phyloP scores from a whole-genome alignment of 2,113 vertebrate genomes.

The Sakesphorus luctuosus region DNA sequence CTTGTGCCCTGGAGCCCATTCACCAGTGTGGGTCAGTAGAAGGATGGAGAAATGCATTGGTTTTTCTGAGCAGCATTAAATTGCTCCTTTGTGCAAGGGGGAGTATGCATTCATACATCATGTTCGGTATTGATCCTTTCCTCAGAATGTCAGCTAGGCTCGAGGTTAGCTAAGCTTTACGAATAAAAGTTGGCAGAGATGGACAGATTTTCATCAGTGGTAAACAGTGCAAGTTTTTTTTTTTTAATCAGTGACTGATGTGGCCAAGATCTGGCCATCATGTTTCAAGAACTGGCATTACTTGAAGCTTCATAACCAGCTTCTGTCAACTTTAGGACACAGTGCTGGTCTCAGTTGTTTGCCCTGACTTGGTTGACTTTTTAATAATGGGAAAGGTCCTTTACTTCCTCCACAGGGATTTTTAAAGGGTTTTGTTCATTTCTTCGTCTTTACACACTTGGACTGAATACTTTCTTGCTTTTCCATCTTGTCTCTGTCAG shows the following conservation, averaged over 20 bases:
- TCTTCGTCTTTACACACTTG: background rate
- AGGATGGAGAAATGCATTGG: background rate
- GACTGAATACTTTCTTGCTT: background rate
- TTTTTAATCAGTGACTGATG: background rate
- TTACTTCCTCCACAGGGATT: background rate
- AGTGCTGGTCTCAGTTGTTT: background rate
- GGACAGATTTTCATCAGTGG: background rate
- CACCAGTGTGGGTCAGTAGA: background rate
- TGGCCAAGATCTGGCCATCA: background rate
- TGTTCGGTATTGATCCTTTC: background rate
- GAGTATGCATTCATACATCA: background rate
- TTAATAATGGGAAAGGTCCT: background rate
- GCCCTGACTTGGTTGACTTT: background rate
- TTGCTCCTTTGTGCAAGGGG: background rate
- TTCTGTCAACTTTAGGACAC: background rate
- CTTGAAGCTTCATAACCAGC: background rate
- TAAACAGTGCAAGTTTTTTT: background rate
- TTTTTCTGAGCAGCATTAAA: background rate
- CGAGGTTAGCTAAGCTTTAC: background rate
- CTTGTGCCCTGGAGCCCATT: background rate
- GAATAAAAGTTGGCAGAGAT: background rate
- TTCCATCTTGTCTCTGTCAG: background rate
- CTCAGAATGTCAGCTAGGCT: background rate
- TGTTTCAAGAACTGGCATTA: background rate
- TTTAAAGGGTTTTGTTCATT: background rate